Conservation (phyloP, 2,113 vertebrate species). For the Peromyscus leucopus region DNA sequence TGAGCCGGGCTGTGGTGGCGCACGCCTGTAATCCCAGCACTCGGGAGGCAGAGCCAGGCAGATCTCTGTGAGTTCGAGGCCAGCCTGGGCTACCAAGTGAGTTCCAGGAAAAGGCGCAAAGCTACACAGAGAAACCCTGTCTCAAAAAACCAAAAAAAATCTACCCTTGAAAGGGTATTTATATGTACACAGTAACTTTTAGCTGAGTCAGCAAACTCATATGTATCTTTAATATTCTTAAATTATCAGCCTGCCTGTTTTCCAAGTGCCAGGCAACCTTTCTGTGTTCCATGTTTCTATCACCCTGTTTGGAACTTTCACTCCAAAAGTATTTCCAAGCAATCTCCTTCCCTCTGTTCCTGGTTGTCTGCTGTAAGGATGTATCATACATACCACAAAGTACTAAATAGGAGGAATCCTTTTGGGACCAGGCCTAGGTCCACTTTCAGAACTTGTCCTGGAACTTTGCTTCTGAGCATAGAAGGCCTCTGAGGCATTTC, state of each 20-base stretch:
- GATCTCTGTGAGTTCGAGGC: no score
- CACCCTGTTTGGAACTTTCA: background rate
- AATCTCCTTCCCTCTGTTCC: background rate
- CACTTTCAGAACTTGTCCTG: background rate
- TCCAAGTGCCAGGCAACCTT: background rate
- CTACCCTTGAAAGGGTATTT: background rate
- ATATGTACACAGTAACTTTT: conserved; percentile 14
- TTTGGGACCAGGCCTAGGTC: background rate
- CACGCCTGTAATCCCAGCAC: no score
- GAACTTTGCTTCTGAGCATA: background rate
- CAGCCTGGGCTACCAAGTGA: no score
- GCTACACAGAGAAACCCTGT: no score
- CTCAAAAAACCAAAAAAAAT: conserved; percentile 15
- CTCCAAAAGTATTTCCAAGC: background rate
- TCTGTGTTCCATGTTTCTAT: background rate
- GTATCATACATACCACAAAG: background rate
- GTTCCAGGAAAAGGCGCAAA: no score
- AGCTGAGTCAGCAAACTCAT: background rate
- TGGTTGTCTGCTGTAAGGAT: background rate
- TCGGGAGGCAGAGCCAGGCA: no score
- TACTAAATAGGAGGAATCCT: background rate
- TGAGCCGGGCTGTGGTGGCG: background rate
- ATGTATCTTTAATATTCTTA: conserved; percentile 30
- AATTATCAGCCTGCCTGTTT: background rate
- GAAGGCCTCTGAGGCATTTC: background rate